These are phyloP conservation scores for Corythoichthys haematopterus DNA, from an alignment of 2,113 vertebrate genomes.

Conservation along the genomic window DNA sequence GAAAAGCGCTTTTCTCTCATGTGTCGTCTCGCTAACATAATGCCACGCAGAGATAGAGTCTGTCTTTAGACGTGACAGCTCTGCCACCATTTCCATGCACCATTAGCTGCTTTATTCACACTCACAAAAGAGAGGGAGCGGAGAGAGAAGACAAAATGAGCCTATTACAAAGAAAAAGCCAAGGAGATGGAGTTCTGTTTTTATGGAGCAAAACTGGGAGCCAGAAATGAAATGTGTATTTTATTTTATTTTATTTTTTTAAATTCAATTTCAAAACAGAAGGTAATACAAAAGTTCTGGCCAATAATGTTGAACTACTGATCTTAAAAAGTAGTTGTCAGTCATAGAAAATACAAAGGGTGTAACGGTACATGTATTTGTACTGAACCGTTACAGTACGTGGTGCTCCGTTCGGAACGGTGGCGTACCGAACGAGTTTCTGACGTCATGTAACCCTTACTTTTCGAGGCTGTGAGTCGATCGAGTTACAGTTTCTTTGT, in stretches of 20 bases:
- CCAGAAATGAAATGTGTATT: conserved; percentile 18
- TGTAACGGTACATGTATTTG: too few relatives aligned
- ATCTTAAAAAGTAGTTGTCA: background rate
- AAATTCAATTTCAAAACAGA: conserved; percentile 39
- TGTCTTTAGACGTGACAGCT: conserved; percentile 38
- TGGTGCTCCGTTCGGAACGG: too few relatives aligned
- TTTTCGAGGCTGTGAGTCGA: too few relatives aligned
- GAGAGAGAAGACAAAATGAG: conserved; percentile 45
- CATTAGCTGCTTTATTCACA: conserved; percentile 64
- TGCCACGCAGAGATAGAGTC: conserved; percentile 22
- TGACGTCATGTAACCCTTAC: too few relatives aligned
- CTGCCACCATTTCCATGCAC: conserved; percentile 55
- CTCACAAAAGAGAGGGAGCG: conserved; percentile 41
- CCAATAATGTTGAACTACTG: too few relatives aligned
- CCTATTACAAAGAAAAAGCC: conserved; percentile 40
- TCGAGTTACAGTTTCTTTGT: too few relatives aligned
- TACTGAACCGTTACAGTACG: too few relatives aligned
- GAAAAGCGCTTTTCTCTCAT: conserved; percentile 13
- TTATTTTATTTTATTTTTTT: conserved; percentile 34
- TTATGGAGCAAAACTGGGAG: conserved; percentile 22
- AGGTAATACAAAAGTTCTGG: background rate
- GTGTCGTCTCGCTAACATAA: conserved; percentile 44
- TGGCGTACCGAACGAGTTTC: too few relatives aligned
- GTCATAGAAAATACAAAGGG: too few relatives aligned
- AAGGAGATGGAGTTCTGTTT: conserved; percentile 24